These are phyloP conservation scores for Scytalopus superciliaris DNA, from an alignment of 2,113 vertebrate genomes.

Conservation along the genomic window DNA sequence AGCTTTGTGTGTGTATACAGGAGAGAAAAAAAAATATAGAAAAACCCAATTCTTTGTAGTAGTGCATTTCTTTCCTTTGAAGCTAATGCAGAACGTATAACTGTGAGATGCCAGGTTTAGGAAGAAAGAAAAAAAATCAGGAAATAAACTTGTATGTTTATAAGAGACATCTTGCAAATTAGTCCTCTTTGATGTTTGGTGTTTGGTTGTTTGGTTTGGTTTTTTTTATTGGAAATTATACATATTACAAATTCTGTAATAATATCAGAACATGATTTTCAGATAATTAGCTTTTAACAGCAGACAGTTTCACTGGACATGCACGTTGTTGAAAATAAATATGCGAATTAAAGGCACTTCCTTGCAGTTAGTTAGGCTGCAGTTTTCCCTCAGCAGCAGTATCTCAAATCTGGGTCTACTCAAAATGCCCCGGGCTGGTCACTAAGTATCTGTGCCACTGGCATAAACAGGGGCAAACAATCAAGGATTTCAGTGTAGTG, in stretches of 20 bases:
- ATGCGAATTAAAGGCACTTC: not conserved
- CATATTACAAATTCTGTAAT: not conserved
- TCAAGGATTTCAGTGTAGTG: not conserved
- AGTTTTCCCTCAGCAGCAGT: not conserved
- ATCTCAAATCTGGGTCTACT: not conserved
- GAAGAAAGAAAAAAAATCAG: not conserved
- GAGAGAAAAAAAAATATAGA: not conserved
- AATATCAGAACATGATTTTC: not conserved
- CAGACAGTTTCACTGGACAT: not conserved
- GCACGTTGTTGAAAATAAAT: not conserved
- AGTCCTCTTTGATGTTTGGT: not conserved
- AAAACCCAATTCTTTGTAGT: accelerated
- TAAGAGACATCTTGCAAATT: not conserved
- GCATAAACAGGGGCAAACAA: not conserved
- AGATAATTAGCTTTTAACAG: not conserved
- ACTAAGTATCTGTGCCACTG: not conserved
- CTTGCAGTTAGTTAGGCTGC: not conserved
- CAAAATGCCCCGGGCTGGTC: not conserved
- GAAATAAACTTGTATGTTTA: not conserved
- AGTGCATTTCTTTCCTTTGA: not conserved
- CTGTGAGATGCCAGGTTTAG: not conserved
- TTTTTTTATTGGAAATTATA: not conserved
- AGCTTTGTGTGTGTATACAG: not conserved
- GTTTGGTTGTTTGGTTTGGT: too few relatives aligned
- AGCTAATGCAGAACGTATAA: not conserved